Evolutionary conservation across 2,888 invertebrate genomes (phyloP).

Genomic region (Rapana venosa): DNA sequence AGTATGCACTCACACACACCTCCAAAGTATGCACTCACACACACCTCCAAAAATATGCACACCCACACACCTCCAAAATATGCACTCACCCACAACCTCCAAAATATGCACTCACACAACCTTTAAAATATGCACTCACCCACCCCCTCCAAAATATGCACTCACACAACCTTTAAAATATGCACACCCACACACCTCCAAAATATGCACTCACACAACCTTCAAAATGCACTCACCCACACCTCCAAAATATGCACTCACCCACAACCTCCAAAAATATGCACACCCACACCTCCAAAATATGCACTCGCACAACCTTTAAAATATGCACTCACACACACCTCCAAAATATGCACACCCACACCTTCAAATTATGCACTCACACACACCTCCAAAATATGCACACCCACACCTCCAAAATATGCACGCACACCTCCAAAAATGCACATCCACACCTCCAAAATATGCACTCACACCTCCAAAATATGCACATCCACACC

Average conservation of each 20-base stretch:
- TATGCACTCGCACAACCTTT: not conserved
- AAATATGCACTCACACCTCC: no score
- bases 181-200: conserved; percentile 10
- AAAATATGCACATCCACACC: not conserved
- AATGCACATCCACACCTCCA: no score
- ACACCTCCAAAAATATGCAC: not conserved
- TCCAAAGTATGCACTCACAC: no score
- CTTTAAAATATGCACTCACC: no score
- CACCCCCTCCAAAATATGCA: not conserved
- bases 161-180: not conserved
- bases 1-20: not conserved
- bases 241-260: not conserved
- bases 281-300: not conserved
- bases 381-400: not conserved
- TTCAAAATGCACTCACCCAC: no score
- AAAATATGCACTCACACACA: not conserved
- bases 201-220: not conserved
- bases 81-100: no score
- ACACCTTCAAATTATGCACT: not conserved
- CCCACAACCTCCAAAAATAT: not conserved
- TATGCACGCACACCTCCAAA: not conserved
- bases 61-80: not conserved
- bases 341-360: not conserved
- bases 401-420: not conserved
- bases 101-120: not conserved